Percentiles rank a stretch among this genome's conserved stretches.
phyloP scores from a whole-genome alignment of 2,888 invertebrate species.

The Acrocyrtus sp. region DNA sequence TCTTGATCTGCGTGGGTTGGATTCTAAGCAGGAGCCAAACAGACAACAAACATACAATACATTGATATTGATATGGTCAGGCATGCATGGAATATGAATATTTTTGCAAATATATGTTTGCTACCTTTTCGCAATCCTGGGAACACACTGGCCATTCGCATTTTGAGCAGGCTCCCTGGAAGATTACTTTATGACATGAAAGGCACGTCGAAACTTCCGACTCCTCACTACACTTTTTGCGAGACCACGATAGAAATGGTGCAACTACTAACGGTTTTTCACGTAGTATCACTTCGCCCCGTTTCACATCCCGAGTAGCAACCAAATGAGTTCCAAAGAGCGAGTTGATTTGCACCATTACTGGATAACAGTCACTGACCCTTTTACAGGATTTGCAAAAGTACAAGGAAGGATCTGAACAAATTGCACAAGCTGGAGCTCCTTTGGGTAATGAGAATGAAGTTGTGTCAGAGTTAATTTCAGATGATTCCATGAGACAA shows the following conservation, averaged over 20 bases:
- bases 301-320: constrained; percentile 52
- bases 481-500: too few relatives aligned
- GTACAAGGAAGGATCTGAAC: constrained; percentile 31
- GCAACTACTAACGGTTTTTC: constrained; percentile 56
- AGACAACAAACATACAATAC: too few relatives aligned
- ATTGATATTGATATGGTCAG: too few relatives aligned
- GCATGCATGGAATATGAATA: background rate
- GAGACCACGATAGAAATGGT: constrained; percentile 23
- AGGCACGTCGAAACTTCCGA: constrained; percentile 44
- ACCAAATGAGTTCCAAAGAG: constrained; percentile 56
- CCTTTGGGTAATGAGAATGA: constrained; percentile 18
- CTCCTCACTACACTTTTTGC: background rate
- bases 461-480: background rate
- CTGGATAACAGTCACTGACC: constrained; percentile 56
- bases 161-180: constrained; percentile 36
- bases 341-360: constrained; percentile 30
- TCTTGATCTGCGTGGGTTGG: constrained; percentile 43
- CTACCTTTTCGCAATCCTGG: constrained; percentile 57
- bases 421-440: constrained; percentile 35
- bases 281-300: constrained; percentile 59
- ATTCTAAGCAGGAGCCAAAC: constrained; percentile 26
- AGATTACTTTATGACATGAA: constrained; percentile 25
- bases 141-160: constrained; percentile 61
- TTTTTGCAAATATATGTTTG: too few relatives aligned
- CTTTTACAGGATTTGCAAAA: constrained; percentile 46